Percentiles rank a stretch among this genome's conserved stretches.
Evolutionary conservation across 2,888 invertebrate genomes (phyloP).

Genomic region (Caenorhabditis sinica): DNA sequence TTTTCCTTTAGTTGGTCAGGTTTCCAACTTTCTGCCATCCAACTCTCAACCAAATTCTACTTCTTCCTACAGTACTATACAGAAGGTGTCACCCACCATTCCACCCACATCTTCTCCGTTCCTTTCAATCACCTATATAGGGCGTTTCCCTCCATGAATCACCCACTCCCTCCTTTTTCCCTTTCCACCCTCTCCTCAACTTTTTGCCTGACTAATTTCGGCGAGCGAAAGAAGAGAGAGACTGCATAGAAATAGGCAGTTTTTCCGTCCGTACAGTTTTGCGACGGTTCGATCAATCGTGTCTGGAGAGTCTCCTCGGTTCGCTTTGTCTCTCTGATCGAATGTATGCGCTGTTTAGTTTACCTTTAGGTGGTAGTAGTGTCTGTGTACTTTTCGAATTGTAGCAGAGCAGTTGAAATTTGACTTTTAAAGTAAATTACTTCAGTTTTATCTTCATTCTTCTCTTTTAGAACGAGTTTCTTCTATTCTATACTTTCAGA

Average conservation of each 20-base stretch:
- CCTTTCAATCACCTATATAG: conserved; percentile 16
- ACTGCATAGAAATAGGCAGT: conserved; percentile 10
- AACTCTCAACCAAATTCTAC: neutral
- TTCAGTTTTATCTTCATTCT: neutral
- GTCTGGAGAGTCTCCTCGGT: neutral
- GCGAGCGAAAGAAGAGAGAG: conserved; percentile 9
- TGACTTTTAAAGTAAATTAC: neutral
- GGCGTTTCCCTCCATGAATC: conserved; percentile 37
- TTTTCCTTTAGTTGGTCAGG: too few relatives aligned
- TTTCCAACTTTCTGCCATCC: neutral
- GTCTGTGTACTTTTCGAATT: conserved; percentile 35
- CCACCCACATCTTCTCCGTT: conserved; percentile 13
- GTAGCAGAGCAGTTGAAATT: neutral
- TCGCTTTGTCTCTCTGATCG: conserved; percentile 1
- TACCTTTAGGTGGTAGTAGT: conserved; percentile 25
- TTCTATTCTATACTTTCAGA: neutral
- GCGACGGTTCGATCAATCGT: conserved; percentile 41
- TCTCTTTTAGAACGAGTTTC: too few relatives aligned
- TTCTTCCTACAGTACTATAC: neutral
- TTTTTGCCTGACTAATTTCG: conserved; percentile 56
- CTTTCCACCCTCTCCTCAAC: neutral
- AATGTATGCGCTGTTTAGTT: conserved; percentile 26
- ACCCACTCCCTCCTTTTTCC: conserved; percentile 8
- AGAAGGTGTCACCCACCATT: neutral
- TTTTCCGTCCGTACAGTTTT: conserved; percentile 37